Conservation (phyloP, 2,113 vertebrate species). For the Gymnarchus niloticus region DNA sequence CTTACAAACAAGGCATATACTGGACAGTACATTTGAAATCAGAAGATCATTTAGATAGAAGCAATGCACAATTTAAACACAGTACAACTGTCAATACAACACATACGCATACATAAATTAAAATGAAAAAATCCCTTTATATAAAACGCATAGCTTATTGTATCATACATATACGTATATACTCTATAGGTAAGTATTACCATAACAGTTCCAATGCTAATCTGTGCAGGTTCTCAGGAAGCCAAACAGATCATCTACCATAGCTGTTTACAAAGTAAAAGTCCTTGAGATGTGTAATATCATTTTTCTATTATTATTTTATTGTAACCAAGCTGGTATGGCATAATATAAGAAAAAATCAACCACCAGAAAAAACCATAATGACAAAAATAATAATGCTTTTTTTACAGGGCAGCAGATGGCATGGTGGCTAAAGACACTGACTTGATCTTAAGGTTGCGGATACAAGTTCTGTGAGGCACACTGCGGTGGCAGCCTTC, state of each 20-base stretch:
- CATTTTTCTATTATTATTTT: no score
- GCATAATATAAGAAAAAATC: background rate
- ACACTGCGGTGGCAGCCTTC: background rate
- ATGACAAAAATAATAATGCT: background rate
- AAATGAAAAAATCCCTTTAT: background rate
- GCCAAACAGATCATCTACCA: background rate
- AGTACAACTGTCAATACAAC: slow-evolving; percentile 19
- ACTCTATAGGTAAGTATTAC: background rate
- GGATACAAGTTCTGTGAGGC: background rate
- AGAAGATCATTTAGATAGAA: slow-evolving; percentile 18
- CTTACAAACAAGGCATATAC: slow-evolving; percentile 16
- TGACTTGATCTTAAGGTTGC: background rate
- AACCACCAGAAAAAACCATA: background rate
- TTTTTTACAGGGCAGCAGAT: background rate
- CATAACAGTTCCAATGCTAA: background rate
- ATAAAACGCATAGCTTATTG: background rate
- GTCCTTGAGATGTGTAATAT: background rate
- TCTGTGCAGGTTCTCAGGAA: background rate
- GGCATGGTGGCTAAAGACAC: background rate
- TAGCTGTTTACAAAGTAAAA: background rate
- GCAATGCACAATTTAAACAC: slow-evolving; percentile 18
- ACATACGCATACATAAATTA: slow-evolving; percentile 18
- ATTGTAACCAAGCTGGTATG: background rate
- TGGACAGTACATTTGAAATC: background rate
- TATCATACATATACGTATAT: slow-evolving; percentile 4